A percentile compares a stretch with the other conserved stretches of the same genome.
Evolutionary conservation across 2,113 vertebrate species (phyloP).

Genomic region (Ellobius talpinus): DNA sequence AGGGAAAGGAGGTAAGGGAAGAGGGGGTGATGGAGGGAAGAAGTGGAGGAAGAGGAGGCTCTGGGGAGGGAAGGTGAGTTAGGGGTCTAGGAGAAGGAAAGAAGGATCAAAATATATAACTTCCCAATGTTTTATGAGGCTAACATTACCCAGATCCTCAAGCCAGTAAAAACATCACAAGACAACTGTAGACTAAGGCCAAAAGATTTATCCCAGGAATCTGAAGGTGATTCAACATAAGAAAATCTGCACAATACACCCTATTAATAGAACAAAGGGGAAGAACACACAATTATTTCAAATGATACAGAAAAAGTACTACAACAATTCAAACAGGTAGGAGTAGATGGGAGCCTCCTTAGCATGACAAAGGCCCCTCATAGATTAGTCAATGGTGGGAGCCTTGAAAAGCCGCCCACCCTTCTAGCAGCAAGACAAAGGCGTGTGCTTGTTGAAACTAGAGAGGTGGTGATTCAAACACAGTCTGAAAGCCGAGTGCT

Average conservation of each 20-base stretch:
- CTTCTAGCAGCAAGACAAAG: constrained; percentile 14
- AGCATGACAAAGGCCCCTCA: constrained; percentile 50
- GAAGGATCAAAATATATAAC: not conserved
- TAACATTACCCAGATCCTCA: not conserved
- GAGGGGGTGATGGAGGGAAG: not conserved
- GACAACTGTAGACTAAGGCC: constrained; percentile 21
- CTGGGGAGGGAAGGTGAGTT: not conserved
- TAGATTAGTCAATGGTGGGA: not conserved
- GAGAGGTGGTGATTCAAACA: not conserved
- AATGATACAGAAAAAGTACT: constrained; percentile 44
- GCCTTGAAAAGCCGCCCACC: not conserved
- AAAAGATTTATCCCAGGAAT: constrained; percentile 50
- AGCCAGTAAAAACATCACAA: constrained; percentile 25
- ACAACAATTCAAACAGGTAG: constrained; percentile 36
- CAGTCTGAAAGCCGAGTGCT: not conserved
- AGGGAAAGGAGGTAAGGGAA: not conserved
- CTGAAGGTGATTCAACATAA: constrained; percentile 44
- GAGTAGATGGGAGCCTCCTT: not conserved
- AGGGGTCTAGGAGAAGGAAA: not conserved
- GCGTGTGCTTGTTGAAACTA: not conserved
- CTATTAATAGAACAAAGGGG: constrained; percentile 36
- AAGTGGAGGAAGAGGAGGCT: not conserved
- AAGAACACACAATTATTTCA: constrained; percentile 27
- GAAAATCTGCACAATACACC: constrained; percentile 39
- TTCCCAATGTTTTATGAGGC: constrained; percentile 26